These are phyloP conservation scores for Dendronephthya gigantea DNA, from an alignment of 64 coral and sea anemone genomes.

Conservation along the genomic window DNA sequence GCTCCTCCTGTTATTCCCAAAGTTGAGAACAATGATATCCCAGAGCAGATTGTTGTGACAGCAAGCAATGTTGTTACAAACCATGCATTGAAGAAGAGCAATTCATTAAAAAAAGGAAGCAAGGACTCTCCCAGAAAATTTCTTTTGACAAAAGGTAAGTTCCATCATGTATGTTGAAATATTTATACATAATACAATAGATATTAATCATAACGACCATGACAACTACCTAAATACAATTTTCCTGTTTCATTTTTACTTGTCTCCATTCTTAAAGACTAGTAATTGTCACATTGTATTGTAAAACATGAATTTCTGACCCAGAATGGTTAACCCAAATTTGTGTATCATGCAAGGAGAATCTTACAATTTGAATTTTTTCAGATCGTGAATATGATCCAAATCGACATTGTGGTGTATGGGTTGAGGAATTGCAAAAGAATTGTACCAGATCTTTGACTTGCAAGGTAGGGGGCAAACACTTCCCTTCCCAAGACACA, in stretches of 20 bases:
- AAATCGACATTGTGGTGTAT: constrained; percentile 94
- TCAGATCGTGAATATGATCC: constrained; percentile 98
- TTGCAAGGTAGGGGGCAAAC: constrained; percentile 60
- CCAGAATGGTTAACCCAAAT: not conserved
- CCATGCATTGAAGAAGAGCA: not conserved
- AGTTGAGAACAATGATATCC: constrained; percentile 38
- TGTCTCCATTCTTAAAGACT: too few relatives aligned
- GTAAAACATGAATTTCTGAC: too few relatives aligned
- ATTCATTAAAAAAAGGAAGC: not conserved
- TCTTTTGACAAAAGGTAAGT: constrained; percentile 74
- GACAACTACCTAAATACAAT: too few relatives aligned
- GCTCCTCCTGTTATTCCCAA: constrained; percentile 63
- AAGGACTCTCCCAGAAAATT: constrained; percentile 83
- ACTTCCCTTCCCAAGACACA: too few relatives aligned
- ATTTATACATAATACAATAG: too few relatives aligned
- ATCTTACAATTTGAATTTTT: not conserved
- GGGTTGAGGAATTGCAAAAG: constrained; percentile 79
- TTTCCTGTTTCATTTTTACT: too few relatives aligned
- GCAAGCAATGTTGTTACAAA: not conserved
- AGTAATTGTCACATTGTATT: not conserved
- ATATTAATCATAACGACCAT: too few relatives aligned
- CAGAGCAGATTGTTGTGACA: not conserved
- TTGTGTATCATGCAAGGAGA: not conserved
- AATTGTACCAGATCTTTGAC: constrained; percentile 82
- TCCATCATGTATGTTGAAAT: too few relatives aligned